phyloP scores from a whole-genome alignment of 2,888 invertebrate species.

The Tethea ocularis region DNA sequence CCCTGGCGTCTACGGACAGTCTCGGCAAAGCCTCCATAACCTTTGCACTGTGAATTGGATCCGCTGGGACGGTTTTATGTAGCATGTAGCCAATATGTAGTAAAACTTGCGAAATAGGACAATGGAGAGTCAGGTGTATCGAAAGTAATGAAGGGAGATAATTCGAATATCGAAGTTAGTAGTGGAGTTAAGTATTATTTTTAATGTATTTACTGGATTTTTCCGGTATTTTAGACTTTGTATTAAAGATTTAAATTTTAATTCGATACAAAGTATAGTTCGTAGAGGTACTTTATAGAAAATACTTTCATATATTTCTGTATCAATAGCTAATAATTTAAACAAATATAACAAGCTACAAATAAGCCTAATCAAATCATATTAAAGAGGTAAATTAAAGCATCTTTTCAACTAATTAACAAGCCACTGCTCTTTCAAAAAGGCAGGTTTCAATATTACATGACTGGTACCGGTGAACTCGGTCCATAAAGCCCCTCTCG shows the following conservation, averaged over 20 bases:
- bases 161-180: neutral
- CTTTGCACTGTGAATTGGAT: slow-evolving; percentile 47
- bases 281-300: too few relatives aligned
- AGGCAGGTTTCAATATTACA: neutral
- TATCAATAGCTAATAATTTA: too few relatives aligned
- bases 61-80: slow-evolving; percentile 38
- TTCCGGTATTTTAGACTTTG: too few relatives aligned
- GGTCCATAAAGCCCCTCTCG: slow-evolving; percentile 47
- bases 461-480: slow-evolving; percentile 21
- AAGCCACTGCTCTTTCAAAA: too few relatives aligned
- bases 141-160: neutral
- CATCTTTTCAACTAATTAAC: too few relatives aligned
- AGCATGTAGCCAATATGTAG: slow-evolving; percentile 35
- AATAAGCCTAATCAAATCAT: too few relatives aligned
- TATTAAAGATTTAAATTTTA: too few relatives aligned
- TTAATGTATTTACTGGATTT: too few relatives aligned
- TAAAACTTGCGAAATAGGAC: slow-evolving; percentile 27
- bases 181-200: neutral
- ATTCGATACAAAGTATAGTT: too few relatives aligned
- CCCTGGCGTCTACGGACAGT: slow-evolving; percentile 32
- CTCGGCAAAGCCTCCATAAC: slow-evolving; percentile 42
- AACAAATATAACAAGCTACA: too few relatives aligned
- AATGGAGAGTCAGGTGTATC: neutral
- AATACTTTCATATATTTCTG: too few relatives aligned
- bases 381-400: too few relatives aligned